phyloP scores from a whole-genome alignment of 2,888 invertebrate species.

The Drosophila kanekoi region DNA sequence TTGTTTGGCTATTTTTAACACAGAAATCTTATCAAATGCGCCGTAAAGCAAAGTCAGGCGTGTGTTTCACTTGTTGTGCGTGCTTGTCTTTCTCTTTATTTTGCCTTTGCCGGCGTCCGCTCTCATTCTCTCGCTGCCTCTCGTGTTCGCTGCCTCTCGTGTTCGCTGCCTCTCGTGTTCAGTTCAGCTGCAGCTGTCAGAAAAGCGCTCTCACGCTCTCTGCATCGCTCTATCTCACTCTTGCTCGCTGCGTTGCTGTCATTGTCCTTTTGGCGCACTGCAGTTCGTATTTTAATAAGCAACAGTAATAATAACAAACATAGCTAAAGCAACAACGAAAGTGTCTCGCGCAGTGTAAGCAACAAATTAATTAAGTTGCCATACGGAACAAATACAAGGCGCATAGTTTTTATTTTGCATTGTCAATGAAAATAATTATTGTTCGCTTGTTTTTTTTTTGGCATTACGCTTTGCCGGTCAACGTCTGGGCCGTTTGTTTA shows the following conservation, averaged over 20 bases:
- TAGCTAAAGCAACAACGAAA: conserved; percentile 10
- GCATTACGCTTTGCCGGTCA: conserved; percentile 23
- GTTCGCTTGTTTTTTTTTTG: conserved; percentile 21
- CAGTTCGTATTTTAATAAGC: conserved; percentile 36
- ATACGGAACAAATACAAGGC: conserved; percentile 10
- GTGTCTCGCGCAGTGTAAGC: conserved; percentile 38
- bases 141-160: background rate
- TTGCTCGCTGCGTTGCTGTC: conserved; percentile 33
- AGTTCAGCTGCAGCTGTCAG: conserved; percentile 39
- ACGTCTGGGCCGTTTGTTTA: conserved; percentile 28
- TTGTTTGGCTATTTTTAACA: conserved; percentile 28
- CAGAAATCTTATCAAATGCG: conserved; percentile 39
- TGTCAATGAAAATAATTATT: conserved; percentile 26
- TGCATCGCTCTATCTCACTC: conserved; percentile 11
- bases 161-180: conserved; percentile 11
- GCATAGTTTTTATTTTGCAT: conserved; percentile 17
- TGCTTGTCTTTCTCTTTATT: conserved; percentile 12
- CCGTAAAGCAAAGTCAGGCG: conserved; percentile 27
- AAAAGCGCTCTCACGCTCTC: conserved; percentile 11
- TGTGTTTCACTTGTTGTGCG: conserved; percentile 69
- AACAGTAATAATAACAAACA: conserved; percentile 43
- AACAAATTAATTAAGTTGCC: conserved; percentile 34
- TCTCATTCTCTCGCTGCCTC: conserved; percentile 13
- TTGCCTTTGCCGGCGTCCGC: conserved; percentile 37
- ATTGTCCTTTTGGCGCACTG: conserved; percentile 52